phyloP scores from a whole-genome alignment of 2,113 vertebrate genomes.

The Clarias batrachus region DNA sequence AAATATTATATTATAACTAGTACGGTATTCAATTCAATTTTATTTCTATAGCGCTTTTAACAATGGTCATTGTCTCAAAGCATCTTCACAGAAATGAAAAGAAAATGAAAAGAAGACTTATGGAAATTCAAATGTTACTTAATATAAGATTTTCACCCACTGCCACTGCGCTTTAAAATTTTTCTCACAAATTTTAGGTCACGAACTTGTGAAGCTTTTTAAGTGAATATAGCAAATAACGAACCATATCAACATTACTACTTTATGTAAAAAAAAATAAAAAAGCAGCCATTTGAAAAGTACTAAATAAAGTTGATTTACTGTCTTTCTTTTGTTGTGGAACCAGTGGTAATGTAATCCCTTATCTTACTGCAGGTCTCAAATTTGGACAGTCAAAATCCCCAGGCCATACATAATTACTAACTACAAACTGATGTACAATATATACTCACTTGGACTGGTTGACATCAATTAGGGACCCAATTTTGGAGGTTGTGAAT shows the following conservation, averaged over 20 bases:
- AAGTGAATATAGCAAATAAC: neutral
- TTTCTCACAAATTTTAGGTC: neutral
- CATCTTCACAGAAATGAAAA: no score
- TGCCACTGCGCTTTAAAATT: neutral
- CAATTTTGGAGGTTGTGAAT: conserved; percentile 98
- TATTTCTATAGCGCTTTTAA: no score
- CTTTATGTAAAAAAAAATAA: no score
- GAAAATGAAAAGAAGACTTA: no score
- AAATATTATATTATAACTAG: neutral
- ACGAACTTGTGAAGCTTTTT: neutral
- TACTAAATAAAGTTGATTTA: no score
- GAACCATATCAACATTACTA: no score
- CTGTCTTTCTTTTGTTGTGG: no score
- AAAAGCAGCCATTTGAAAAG: no score
- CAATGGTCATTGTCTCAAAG: no score
- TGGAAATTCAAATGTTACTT: neutral
- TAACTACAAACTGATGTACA: neutral
- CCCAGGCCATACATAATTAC: neutral
- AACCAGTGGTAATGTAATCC: no score
- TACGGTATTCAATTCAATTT: no score
- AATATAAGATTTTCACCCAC: neutral
- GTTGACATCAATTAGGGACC: conserved; percentile 97
- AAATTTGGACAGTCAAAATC: neutral
- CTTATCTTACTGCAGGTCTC: no score
- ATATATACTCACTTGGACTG: conserved; percentile 89